Evolutionary conservation across 1,140 invertebrate species (phyloP), one percentile per base, ranked within the genome.

Genomic region (Drosophila bifasciata): DNA sequence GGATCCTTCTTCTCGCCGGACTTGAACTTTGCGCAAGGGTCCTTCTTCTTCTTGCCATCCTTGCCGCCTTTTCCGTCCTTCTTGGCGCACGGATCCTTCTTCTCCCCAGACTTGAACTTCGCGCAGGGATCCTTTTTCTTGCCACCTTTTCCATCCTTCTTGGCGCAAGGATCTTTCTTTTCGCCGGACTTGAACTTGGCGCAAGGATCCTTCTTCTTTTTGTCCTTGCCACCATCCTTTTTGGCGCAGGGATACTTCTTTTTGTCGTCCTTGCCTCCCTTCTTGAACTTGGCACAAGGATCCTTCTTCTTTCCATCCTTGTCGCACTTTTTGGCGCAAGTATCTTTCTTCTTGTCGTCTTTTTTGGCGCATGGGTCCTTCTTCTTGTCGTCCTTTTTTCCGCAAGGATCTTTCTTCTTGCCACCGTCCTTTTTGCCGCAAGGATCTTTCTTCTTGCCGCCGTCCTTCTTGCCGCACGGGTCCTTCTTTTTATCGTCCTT

Each of bases 351-450:
- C 2, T 64, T 48, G 56, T 55, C 5, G 11, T 9, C 55, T 0
- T 49, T 50, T 3, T 63, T 69, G 15, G 17, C 66, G 15, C 66
- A 69, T 0, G 66, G 44, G 9, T 66, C 55, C 13, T 68, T 57
- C 15, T 63, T 51, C 21, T 51, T 59, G 2, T 60, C 43, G 5
- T 52, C 70, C 0, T 53, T 44, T 11, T 63, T 76, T 23, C 32
- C 49, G 8, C 48, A 53, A 0, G 79, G 62, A n/a, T 81, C 72
- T 2, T 74, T 53, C 13, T 77, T 73, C 13, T 45, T 45, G 25
- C 71, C 61, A 3, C 23, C 60, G 1, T 17, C 53, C 11, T 49
- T 62, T 15, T 77, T 74, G n/a, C 17, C 75, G 13, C 72, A 76
- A 2, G 75, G 71, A 21, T 77, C 67, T 1, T 71, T 69, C 50